phyloP scores from a whole-genome alignment of 2,113 vertebrate species.

The Poecile atricapillus region DNA sequence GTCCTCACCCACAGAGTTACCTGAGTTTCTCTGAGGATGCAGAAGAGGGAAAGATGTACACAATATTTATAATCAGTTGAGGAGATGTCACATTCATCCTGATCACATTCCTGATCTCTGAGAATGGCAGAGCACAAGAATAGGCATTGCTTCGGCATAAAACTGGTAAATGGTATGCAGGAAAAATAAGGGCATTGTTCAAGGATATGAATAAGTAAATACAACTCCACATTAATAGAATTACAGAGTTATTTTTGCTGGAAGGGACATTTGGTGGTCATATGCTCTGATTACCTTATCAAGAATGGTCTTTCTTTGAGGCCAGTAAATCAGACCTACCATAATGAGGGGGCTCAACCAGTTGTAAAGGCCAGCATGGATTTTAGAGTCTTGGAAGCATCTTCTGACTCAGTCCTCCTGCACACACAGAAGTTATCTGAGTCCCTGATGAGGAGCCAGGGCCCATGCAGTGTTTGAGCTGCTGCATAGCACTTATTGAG shows the following conservation, averaged over 20 bases:
- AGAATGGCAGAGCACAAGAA: background rate
- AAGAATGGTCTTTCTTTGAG: background rate
- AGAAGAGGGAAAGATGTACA: background rate
- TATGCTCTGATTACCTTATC: background rate
- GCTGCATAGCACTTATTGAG: background rate
- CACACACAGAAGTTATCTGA: background rate
- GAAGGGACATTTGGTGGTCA: background rate
- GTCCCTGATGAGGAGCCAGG: background rate
- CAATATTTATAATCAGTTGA: background rate
- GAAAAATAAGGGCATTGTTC: background rate
- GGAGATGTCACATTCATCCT: background rate
- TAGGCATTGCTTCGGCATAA: background rate
- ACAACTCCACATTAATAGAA: background rate
- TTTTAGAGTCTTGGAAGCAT: background rate
- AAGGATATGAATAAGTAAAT: background rate
- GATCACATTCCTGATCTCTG: background rate
- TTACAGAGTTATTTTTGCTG: background rate
- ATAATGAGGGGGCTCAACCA: rapidly evolving
- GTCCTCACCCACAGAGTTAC: background rate
- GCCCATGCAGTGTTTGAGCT: background rate
- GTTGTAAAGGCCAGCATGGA: background rate
- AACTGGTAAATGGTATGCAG: background rate
- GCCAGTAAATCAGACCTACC: background rate
- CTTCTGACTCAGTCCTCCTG: background rate
- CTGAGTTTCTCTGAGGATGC: background rate